Base-by-base conservation (phyloP, 2,797 vertebrate genomes). In the Coluber constrictor region DNA sequence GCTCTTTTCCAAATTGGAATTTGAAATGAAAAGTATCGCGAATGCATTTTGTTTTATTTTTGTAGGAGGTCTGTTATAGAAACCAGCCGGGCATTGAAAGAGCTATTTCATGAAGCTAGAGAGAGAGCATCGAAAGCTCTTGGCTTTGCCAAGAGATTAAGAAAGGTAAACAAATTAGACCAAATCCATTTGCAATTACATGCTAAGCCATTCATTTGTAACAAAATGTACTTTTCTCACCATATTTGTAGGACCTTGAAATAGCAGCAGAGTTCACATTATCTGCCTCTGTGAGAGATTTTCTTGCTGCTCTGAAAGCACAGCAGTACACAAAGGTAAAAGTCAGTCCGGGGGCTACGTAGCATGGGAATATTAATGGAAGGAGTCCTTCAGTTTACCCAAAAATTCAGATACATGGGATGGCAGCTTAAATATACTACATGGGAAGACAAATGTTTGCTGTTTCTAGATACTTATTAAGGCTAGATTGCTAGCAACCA, bases 111-210 rank as follows among this genome's bases (percentile, higher is more conserved):
- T 0, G 99, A 99, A 97, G 99, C 99, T 92, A 98, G 99, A 94
- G 99, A 99, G 92, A 97, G 99, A 92, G 99, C 99, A 1, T 99
- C 99, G 90, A 99, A 99, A 97, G 99, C 99, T 3, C 98, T 99
- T 93, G 99, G 99, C 29, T 99, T 99, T 97, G 99, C 99, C 92
- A 99, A 99, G 96, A 99, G 99, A 99, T 97, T 99, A 91, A 98
- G 99, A 92, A 99, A 99, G 98, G 99, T 99, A 96, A 97, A 97
- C 89, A 90, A 16, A 61, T 74, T 89, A 8, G 11, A 55, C 43
- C 43, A 1, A 32, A 5, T 74, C 60, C 56, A 90, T 43, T 20
- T 59, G 74, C 89, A 37, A 1, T 90, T 61, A 12, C 10, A 32
- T 63, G 20, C n/a, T 94, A 89, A 54, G 57, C 93, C 94, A 74